Evolutionary conservation across 2,113 vertebrate genomes (phyloP).

Genomic region (Megalops atlanticus): DNA sequence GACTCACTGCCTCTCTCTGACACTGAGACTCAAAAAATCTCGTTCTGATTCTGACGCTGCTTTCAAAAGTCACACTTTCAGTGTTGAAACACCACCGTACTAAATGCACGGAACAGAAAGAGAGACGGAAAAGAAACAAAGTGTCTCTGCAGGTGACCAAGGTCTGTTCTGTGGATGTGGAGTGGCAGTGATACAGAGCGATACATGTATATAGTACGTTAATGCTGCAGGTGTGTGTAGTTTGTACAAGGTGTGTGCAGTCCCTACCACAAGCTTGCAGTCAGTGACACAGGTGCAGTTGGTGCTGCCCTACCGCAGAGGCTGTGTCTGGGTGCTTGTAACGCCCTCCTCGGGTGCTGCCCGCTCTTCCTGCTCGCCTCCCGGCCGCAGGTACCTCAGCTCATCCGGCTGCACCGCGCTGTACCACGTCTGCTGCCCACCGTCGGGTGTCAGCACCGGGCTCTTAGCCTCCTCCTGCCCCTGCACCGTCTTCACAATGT

Average conservation of each 20-base stretch:
- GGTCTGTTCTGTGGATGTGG: too few species aligned
- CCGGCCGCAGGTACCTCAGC: constrained; percentile 75
- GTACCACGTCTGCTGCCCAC: constrained; percentile 80
- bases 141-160: too few species aligned
- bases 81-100: too few species aligned
- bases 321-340: constrained; percentile 65
- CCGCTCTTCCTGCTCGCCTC: constrained; percentile 54
- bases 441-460: constrained; percentile 79
- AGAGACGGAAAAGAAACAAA: too few species aligned
- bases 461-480: constrained; percentile 80
- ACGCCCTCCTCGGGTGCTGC: constrained; percentile 62
- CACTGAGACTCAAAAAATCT: too few species aligned
- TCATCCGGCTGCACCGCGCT: constrained; percentile 84
- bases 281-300: background rate
- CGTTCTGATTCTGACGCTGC: too few species aligned
- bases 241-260: background rate
- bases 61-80: too few species aligned
- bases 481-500: constrained; percentile 72
- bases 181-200: too few species aligned
- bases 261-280: too few species aligned
- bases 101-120: too few species aligned
- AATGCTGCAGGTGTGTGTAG: constrained; percentile 15
- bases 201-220: too few species aligned
- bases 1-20: too few species aligned
- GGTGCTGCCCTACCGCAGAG: constrained; percentile 74